Evolutionary conservation across 2,113 vertebrate species (phyloP).

Genomic region (Enhydra lutris): DNA sequence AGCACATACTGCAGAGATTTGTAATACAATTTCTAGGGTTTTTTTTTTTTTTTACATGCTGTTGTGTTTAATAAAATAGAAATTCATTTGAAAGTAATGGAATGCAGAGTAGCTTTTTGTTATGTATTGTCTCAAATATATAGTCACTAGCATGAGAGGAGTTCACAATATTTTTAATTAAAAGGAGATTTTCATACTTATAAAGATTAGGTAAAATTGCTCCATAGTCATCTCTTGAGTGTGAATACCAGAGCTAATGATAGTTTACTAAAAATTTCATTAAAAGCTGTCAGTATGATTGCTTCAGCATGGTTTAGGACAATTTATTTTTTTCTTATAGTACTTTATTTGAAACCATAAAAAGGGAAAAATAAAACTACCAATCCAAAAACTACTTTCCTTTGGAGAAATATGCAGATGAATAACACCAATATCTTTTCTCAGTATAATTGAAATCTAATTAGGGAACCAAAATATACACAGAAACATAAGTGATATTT

Average conservation of each 20-base stretch:
- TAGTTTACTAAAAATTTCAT: neutral
- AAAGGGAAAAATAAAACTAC: neutral
- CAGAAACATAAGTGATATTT: neutral
- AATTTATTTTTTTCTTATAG: constrained; percentile 11
- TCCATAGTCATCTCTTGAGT: neutral
- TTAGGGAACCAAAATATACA: neutral
- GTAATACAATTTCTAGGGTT: neutral
- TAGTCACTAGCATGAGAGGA: neutral
- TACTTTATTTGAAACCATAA: neutral
- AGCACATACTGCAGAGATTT: neutral
- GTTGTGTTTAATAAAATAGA: neutral
- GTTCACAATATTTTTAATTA: constrained; percentile 44
- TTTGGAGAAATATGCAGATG: neutral
- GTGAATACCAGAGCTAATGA: neutral
- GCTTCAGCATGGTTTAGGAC: neutral
- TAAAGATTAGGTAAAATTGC: constrained; percentile 6
- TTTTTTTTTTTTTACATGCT: neutral
- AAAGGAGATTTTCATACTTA: constrained; percentile 51
- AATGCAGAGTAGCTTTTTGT: neutral
- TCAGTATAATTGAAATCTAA: neutral
- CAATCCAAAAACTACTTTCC: neutral
- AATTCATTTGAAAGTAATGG: neutral
- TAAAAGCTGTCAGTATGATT: constrained; percentile 4
- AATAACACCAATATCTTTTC: neutral
- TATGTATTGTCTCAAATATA: neutral